These are phyloP conservation scores for Taenaris catops DNA, from an alignment of 2,888 invertebrate genomes.

Conservation along the genomic window DNA sequence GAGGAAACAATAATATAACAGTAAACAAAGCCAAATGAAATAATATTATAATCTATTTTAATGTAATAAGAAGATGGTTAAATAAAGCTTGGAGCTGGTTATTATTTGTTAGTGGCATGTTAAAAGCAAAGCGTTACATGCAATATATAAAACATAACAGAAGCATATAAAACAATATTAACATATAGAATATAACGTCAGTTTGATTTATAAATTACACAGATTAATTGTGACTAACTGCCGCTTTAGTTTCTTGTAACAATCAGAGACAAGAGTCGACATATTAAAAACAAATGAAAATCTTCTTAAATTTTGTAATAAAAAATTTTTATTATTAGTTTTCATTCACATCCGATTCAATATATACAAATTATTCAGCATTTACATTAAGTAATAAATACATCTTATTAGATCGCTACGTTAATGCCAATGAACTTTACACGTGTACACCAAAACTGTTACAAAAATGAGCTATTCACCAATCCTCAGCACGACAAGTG, in stretches of 20 bases:
- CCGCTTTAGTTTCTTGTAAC: conserved; percentile 17
- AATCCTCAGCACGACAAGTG: conserved; percentile 39
- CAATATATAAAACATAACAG: conserved; percentile 31
- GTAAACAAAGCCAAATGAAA: conserved; percentile 28
- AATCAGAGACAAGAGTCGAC: conserved; percentile 72
- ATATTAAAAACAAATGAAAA: conserved; percentile 54
- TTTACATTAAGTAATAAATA: conserved; percentile 64
- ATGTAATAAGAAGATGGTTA: conserved; percentile 3
- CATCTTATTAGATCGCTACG: conserved; percentile 52
- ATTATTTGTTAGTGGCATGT: conserved; percentile 23
- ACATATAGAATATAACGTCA: conserved; percentile 25
- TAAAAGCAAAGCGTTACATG: conserved; percentile 31
- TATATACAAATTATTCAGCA: conserved; percentile 78
- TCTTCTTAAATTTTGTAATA: conserved; percentile 62
- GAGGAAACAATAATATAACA: conserved; percentile 49
- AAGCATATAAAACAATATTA: conserved; percentile 13
- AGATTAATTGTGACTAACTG: conserved; percentile 12
- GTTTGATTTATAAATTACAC: conserved; percentile 23
- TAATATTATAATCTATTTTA: not conserved
- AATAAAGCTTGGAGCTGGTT: conserved; percentile 18
- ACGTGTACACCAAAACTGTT: conserved; percentile 53
- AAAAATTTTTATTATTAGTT: conserved; percentile 68
- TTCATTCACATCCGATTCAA: conserved; percentile 72
- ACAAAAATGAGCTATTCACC: conserved; percentile 52
- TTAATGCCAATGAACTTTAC: conserved; percentile 51